phyloP scores from a whole-genome alignment of 2,113 vertebrate species.

The Diphyllodes magnificus region DNA sequence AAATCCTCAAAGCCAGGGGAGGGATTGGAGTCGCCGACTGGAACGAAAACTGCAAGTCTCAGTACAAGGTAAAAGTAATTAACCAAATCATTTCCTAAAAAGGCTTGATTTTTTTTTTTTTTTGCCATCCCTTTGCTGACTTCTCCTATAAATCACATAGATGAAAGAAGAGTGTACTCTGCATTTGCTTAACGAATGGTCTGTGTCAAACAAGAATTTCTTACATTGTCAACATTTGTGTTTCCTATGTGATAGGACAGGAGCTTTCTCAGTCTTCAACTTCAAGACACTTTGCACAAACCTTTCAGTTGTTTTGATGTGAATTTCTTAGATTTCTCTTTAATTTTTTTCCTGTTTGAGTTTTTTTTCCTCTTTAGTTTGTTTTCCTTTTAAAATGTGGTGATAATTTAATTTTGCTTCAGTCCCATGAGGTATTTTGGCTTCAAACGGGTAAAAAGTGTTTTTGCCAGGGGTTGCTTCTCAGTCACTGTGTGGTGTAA shows the following conservation, averaged over 20 bases:
- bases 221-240: not conserved
- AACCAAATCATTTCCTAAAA: not conserved
- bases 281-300: not conserved
- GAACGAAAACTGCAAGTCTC: slow-evolving; percentile 79
- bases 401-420: not conserved
- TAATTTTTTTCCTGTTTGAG: not conserved
- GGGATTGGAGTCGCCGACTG: slow-evolving; percentile 81
- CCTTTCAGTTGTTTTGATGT: not conserved
- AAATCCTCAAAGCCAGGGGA: slow-evolving; percentile 85
- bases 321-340: not conserved
- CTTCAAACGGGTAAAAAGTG: not conserved
- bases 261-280: not conserved
- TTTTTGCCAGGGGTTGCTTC: not conserved
- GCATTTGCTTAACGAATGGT: not conserved
- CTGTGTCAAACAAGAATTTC: not conserved
- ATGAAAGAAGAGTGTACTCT: not conserved
- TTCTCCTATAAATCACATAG: not conserved
- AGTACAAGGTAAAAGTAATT: slow-evolving; percentile 83
- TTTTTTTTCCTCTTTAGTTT: not conserved
- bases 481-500: not conserved
- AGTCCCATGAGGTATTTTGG: not conserved
- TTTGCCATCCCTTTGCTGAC: not conserved
- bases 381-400: not conserved
- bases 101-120: not conserved
- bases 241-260: not conserved